Evolutionary conservation across 1,140 invertebrate species (phyloP), one percentile per base, ranked within the genome.

Genomic region (Palaemon carinicauda): DNA sequence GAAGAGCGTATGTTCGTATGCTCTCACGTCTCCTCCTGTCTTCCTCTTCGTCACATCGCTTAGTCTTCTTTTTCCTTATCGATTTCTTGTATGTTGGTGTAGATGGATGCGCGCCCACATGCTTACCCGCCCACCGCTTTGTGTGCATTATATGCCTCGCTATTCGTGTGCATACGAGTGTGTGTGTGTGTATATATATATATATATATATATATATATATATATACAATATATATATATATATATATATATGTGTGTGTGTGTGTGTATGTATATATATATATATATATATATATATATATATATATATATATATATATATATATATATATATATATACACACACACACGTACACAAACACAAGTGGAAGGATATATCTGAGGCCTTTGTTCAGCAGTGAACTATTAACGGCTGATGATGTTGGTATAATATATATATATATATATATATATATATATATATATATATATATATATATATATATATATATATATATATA

Each of bases 191-290:
- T 69, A 24, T 69, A 24, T 69, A 24, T n/a, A 14, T 19, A 24
- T 69, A 50, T 77, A 50, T 77, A 21, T 75, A 41, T 75, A n/a
- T 75, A 21, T 75, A 41, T 75, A 21, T 75, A 41, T 75, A 21
- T 75, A 41, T 75, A 41, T 51, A 41, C 50, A 21, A 41, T 31
- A 50, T 77, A 33, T 77, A 21, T 75, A n/a, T 75, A 41, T 51
- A 15, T 75, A 41, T 75, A 15, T 75, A 41, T 75, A 15, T 75
- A 41, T 75, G 73, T 75, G 29, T 75, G 31, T 75, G n/a, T 75
- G 31, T 75, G 29, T 75, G 15, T 75, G 33, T 75, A 17, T 75
- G 73, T 33, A 9, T 51, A n/a, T n/a, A n/a, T n/a, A n/a, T n/a
- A n/a, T n/a, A n/a, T n/a, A n/a, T n/a, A n/a, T n/a, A n/a, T n/a